Base-by-base conservation (phyloP, 2,797 vertebrate genomes). In the Propithecus perrieri region DNA sequence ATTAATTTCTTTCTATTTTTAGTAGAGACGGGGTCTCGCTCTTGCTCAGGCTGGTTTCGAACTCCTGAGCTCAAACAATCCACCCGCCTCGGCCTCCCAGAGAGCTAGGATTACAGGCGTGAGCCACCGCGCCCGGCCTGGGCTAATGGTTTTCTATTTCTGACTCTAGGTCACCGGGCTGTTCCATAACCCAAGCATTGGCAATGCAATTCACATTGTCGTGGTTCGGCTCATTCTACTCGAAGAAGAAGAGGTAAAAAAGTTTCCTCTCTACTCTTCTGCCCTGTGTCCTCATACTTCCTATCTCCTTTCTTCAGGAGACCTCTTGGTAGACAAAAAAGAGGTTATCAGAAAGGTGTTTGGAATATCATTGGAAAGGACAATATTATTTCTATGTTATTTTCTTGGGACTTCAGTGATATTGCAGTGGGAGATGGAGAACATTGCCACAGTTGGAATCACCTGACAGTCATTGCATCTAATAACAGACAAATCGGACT, bases 161-260 rank as follows among this genome's bases (percentile, higher is more conserved):
- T 89, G 30, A 48, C 38, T 30, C 18, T 98, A 99, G 99, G 99
- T 99, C 96, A 98, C 99, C 1, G 99, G 99, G 46, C 98, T 99
- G 96, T 99, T 99, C 98, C 99, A 99, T 0, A 99, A 99, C 94
- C 99, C 99, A 69, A 99, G 99, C 96, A 99, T 99, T 80, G 99
- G 99, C 72, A 99, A 99, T 50, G 99, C 99, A 63, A 98, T 99
- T 98, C 99, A 99, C 85, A 99, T 99, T 79, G 99, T 99, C 76
- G 98, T 99, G 95, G 99, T 99, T 78, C 99, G 99, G 15, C 99
- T 99, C 88, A 99, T 99, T 94, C 98, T 99, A 15, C 99, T 99
- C 7, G 99, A 99, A 89, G 99, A 99, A 96, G 99, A 99, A 88
- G 99, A 99, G 99, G 99, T 99, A 99, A 76, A 75, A 61, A 4